These are phyloP conservation scores for Periophthalmus magnuspinnatus DNA, from an alignment of 2,797 vertebrate species.

Conservation along the genomic window DNA sequence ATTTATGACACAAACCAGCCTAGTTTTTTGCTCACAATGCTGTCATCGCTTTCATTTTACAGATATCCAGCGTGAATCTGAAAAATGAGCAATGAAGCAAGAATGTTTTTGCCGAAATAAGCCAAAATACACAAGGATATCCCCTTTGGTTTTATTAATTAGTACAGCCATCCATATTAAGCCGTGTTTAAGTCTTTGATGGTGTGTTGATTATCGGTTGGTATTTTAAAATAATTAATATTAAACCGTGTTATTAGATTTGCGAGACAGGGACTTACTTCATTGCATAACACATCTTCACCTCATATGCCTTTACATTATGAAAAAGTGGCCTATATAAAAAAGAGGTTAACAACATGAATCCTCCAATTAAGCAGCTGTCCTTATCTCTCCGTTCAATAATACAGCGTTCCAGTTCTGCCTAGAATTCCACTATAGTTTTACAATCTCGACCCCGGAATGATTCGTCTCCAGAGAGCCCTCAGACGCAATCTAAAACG, in stretches of 20 bases:
- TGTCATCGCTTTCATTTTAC: not conserved
- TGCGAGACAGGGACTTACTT: not conserved
- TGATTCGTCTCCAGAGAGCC: slow-evolving; percentile 61
- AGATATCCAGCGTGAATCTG: not conserved
- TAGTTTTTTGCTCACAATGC: not conserved
- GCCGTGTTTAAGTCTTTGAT: too few species aligned
- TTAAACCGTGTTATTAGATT: not conserved
- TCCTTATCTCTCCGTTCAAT: not conserved
- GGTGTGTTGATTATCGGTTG: too few species aligned
- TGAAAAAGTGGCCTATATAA: not conserved
- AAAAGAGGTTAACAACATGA: slow-evolving; percentile 30
- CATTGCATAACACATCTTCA: not conserved
- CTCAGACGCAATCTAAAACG: slow-evolving; percentile 65
- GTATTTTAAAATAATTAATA: not conserved
- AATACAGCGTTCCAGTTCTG: slow-evolving; percentile 34
- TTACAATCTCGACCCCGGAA: slow-evolving; percentile 40
- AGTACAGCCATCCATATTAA: too few species aligned
- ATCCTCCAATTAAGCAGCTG: slow-evolving; percentile 29
- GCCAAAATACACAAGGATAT: too few species aligned
- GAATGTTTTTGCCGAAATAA: too few species aligned
- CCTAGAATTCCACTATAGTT: slow-evolving; percentile 63
- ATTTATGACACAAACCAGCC: not conserved
- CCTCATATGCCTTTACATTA: not conserved
- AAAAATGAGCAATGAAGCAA: too few species aligned
- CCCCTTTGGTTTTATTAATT: too few species aligned